Conservation (phyloP, 2,797 vertebrate genomes). For the Myripristis murdjan region DNA sequence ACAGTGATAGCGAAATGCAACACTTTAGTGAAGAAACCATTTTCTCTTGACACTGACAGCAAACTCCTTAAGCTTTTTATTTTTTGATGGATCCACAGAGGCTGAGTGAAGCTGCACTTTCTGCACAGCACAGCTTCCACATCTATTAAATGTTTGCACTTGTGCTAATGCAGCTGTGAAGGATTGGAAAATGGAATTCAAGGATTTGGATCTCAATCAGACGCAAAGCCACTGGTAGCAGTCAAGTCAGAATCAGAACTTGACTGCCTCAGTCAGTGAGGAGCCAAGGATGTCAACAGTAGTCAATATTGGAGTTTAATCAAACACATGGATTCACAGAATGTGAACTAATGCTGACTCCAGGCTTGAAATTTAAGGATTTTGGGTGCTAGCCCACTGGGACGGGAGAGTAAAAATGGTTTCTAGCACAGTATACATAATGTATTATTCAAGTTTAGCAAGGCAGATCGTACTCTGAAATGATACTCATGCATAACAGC, state of each 20-base stretch:
- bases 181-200: neutral
- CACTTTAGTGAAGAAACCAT: neutral
- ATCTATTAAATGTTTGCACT: neutral
- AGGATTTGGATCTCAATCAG: neutral
- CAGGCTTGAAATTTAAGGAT: too few species aligned
- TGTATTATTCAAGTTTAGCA: too few species aligned
- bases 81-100: neutral
- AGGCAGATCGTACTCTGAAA: too few species aligned
- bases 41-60: neutral
- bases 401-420: too few species aligned
- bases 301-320: neutral
- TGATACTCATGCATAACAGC: too few species aligned
- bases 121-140: neutral
- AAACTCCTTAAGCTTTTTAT: neutral
- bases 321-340: neutral
- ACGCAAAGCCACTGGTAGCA: too few species aligned
- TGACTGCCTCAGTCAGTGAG: neutral
- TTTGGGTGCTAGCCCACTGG: too few species aligned
- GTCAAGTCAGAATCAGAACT: neutral
- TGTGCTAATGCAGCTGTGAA: neutral
- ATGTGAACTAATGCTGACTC: neutral
- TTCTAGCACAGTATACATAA: too few species aligned
- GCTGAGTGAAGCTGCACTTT: neutral
- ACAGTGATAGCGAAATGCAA: too few species aligned
- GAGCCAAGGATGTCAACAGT: neutral